Conservation (phyloP, 2,888 invertebrate genomes). For the Nemoura dubitans region DNA sequence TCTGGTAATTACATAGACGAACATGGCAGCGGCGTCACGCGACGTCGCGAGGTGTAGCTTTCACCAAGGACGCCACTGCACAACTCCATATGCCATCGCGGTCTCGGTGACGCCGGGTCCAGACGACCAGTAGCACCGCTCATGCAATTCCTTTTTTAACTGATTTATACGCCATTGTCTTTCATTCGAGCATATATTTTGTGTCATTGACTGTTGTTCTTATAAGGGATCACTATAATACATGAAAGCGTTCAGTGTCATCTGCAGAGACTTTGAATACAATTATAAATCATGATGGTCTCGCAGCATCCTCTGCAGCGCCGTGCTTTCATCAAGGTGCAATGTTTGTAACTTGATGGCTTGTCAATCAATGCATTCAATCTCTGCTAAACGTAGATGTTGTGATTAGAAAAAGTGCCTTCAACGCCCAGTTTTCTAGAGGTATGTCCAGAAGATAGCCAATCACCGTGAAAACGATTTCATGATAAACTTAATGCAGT, state of each 20-base stretch:
- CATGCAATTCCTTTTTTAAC: constrained; percentile 48
- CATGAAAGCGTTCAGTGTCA: background rate
- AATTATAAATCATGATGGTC: constrained; percentile 15
- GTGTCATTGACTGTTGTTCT: constrained; percentile 49
- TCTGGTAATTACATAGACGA: constrained; percentile 29
- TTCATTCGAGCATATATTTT: constrained; percentile 62
- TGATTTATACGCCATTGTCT: constrained; percentile 64
- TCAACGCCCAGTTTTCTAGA: constrained; percentile 21
- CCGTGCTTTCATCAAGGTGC: background rate
- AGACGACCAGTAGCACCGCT: constrained; percentile 8
- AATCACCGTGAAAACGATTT: background rate
- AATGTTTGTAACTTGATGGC: background rate
- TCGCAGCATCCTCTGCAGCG: background rate
- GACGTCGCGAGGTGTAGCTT: constrained; percentile 14
- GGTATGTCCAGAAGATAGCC: constrained; percentile 8
- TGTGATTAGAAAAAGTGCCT: background rate
- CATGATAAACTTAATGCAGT: background rate
- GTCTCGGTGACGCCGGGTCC: background rate
- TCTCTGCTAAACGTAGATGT: background rate
- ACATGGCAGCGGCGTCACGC: background rate
- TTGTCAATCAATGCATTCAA: constrained; percentile 3
- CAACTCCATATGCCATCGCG: background rate
- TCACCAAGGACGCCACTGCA: background rate
- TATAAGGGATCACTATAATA: constrained; percentile 26
- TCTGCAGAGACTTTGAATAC: background rate